Evolutionary conservation across 2,888 invertebrate genomes (phyloP).

Genomic region (Noctuana brunneofusca): DNA sequence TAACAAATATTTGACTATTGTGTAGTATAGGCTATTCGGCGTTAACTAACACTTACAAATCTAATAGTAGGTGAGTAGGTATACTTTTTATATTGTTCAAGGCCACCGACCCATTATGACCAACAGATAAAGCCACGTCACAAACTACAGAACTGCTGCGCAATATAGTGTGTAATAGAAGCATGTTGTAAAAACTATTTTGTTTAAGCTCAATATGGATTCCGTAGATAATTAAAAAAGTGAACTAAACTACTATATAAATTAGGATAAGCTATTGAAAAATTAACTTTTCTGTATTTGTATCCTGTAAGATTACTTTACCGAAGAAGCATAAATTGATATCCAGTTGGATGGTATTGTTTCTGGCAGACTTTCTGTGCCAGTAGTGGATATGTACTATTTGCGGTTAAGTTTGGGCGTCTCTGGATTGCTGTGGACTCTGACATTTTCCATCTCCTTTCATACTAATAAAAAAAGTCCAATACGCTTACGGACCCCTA

Average conservation of each 20-base stretch:
- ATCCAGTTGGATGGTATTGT: too few relatives aligned
- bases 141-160: not conserved
- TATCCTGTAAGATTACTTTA: too few relatives aligned
- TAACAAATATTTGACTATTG: not conserved
- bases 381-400: too few relatives aligned
- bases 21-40: not conserved
- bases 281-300: too few relatives aligned
- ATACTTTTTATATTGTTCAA: not conserved
- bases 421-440: too few relatives aligned
- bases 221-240: not conserved
- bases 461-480: too few relatives aligned
- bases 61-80: slow-evolving; percentile 3
- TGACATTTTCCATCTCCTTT: too few relatives aligned
- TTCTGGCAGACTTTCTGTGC: too few relatives aligned
- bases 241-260: not conserved
- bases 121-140: slow-evolving; percentile 2
- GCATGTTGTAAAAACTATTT: not conserved
- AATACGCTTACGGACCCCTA: not conserved
- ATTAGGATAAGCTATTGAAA: too few relatives aligned
- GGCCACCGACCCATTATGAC: not conserved
- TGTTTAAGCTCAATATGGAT: not conserved
- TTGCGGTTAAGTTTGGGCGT: too few relatives aligned
- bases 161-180: not conserved
- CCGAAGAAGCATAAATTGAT: too few relatives aligned
- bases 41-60: not conserved